These are phyloP conservation scores for Spea multiplicata DNA, from an alignment of 2,113 vertebrate species.

Conservation along the genomic window DNA sequence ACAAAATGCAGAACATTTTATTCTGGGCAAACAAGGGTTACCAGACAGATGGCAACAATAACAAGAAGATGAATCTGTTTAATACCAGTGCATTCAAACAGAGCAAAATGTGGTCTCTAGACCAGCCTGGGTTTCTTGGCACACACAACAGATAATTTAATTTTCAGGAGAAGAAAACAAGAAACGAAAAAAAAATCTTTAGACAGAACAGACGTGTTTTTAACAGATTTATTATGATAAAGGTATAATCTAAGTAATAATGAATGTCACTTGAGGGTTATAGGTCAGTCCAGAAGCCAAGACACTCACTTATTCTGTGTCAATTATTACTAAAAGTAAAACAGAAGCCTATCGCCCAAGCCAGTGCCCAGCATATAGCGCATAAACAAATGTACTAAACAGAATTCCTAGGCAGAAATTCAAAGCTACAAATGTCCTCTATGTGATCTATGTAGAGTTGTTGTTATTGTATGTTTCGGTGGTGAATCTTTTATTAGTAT, in stretches of 20 bases:
- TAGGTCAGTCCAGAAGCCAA: not conserved
- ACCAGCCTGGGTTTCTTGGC: conserved; percentile 49
- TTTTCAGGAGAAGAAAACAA: conserved; percentile 49
- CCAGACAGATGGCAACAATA: conserved; percentile 57
- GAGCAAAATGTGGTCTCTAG: conserved; percentile 30
- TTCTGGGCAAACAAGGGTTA: conserved; percentile 44
- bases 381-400: conserved; percentile 41
- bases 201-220: conserved; percentile 51
- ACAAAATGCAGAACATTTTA: conserved; percentile 43
- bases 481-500: conserved; percentile 70
- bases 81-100: conserved; percentile 52
- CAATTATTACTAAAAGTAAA: not conserved
- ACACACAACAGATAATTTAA: conserved; percentile 56
- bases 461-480: conserved; percentile 59
- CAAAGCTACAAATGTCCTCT: conserved; percentile 55
- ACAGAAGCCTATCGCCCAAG: too few relatives aligned
- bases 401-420: conserved; percentile 65
- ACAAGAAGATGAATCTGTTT: conserved; percentile 52
- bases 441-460: conserved; percentile 55
- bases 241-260: conserved; percentile 56
- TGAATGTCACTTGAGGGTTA: conserved; percentile 43
- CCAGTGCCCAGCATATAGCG: too few relatives aligned
- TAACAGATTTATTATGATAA: conserved; percentile 52
- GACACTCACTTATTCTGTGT: not conserved
- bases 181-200: conserved; percentile 45